Evolutionary conservation across 2,888 invertebrate genomes (phyloP), one percentile per base, ranked within the genome.

Genomic region (Andrena fulva): DNA sequence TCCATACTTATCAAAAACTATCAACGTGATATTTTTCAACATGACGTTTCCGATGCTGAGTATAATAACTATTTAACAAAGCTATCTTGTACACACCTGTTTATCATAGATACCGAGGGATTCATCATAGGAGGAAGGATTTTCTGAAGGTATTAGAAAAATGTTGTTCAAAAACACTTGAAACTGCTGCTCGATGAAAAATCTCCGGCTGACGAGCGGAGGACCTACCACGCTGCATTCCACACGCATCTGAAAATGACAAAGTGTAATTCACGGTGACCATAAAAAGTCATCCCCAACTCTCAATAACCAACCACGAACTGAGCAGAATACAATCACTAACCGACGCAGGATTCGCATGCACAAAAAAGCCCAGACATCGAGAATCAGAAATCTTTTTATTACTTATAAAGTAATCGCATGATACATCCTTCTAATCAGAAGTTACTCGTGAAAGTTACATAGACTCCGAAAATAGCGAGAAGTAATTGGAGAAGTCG

Each of bases 381-480:
- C 71, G 80, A 62, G 78, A 78, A 77, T 80, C 80, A 78, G 77
- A 77, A 80, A 80, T 77, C 71, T 67, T 80, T 80, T 80, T 80
- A 80, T 80, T 80, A 78, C 80, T 80, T 80, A 80, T 77, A 72
- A 80, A 80, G 78, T 80, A 80, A 80, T 78, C 71, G 78, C 71
- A 56, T 77, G 71, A 72, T 80, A 80, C 80, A 80, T 80, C 29
- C 80, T 80, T 77, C 80, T 80, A 80, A 78, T 80, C 71, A 72
- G 78, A 80, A 77, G 78, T 71, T 72, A 80, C 78, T 80, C 71
- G 78, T 56, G 72, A 62, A 71, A 67, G 78, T 78, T 80, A 80
- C 71, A 80, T 64, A 77, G 71, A 78, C 67, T 80, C 78, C 67
- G 80, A 78, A 80, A 78, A 80, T 80, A 80, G 78, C 76, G 79